Conservation (phyloP, 1,140 invertebrate genomes). For the Anthonomus grandis region DNA sequence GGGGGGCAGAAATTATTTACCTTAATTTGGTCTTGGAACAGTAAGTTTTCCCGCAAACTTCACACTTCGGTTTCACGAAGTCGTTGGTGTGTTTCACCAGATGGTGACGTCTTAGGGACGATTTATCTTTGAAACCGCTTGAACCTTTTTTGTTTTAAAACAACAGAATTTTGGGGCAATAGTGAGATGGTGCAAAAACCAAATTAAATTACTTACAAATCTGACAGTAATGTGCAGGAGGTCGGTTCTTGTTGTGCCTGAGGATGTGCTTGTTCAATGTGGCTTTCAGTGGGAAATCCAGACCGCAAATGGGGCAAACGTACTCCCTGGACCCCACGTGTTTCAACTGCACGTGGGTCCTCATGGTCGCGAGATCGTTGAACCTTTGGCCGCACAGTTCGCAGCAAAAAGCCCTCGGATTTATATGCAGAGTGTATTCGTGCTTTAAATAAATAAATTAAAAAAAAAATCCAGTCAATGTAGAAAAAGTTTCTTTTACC, state of each 20-base stretch:
- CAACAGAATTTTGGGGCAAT: not conserved
- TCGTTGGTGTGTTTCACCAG: conserved; percentile 15
- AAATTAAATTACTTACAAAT: conserved; percentile 13
- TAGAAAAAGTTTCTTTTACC: not conserved
- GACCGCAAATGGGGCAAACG: conserved; percentile 37
- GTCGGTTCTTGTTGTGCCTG: conserved; percentile 23
- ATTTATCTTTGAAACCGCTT: conserved; percentile 13
- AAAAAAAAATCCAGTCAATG: not conserved
- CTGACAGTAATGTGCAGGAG: conserved; percentile 13
- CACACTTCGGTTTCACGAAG: conserved; percentile 7
- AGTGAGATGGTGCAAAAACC: not conserved
- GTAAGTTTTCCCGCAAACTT: conserved; percentile 13
- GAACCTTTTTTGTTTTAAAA: not conserved
- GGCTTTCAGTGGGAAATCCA: conserved; percentile 36
- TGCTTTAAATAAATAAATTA: conserved; percentile 50
- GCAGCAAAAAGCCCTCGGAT: conserved; percentile 36
- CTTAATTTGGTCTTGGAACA: conserved; percentile 16
- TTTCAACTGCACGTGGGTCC: conserved; percentile 35
- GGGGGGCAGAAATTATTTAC: too few relatives aligned
- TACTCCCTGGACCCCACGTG: conserved; percentile 36
- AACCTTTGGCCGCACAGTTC: conserved; percentile 38
- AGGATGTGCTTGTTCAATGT: conserved; percentile 38
- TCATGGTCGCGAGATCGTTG: conserved; percentile 34
- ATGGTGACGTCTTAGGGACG: conserved; percentile 12
- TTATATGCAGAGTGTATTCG: conserved; percentile 48